These are phyloP conservation scores for Ichneumon xanthorius DNA, from an alignment of 2,888 invertebrate genomes.

Conservation along the genomic window DNA sequence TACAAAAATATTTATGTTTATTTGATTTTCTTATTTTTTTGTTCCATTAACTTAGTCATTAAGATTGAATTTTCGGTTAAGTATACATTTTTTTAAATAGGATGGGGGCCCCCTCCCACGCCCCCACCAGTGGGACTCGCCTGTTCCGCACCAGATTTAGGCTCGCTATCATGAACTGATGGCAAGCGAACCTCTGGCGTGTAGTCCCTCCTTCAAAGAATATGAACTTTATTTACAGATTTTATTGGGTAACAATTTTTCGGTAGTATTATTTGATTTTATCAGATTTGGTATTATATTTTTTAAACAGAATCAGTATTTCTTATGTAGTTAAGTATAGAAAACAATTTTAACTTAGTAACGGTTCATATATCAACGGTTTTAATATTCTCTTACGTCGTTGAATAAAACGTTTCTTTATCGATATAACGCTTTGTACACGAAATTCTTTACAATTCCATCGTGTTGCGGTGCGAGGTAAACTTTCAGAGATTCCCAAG, in stretches of 20 bases:
- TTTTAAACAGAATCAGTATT: neutral
- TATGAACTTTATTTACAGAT: neutral
- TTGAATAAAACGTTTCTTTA: too few species aligned
- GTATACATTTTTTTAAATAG: neutral
- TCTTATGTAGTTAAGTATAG: too few species aligned
- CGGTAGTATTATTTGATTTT: neutral
- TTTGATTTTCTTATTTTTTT: too few species aligned
- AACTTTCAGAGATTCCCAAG: constrained; percentile 35
- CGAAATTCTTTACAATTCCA: constrained; percentile 29
- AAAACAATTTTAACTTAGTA: neutral
- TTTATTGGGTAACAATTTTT: neutral
- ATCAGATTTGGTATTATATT: neutral
- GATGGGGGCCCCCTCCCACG: neutral
- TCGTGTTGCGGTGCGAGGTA: constrained; percentile 13
- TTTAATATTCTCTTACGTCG: neutral
- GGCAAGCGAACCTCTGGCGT: neutral
- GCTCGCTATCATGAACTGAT: neutral
- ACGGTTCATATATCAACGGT: neutral
- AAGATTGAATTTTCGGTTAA: too few species aligned
- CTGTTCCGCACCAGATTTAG: neutral
- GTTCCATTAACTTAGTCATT: too few species aligned
- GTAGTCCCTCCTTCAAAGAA: neutral
- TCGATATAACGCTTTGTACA: too few species aligned
- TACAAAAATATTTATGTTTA: too few species aligned
- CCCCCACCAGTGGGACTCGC: neutral